Evolutionary conservation across 2,888 invertebrate genomes (phyloP).

Genomic region (Leuctra nigra): DNA sequence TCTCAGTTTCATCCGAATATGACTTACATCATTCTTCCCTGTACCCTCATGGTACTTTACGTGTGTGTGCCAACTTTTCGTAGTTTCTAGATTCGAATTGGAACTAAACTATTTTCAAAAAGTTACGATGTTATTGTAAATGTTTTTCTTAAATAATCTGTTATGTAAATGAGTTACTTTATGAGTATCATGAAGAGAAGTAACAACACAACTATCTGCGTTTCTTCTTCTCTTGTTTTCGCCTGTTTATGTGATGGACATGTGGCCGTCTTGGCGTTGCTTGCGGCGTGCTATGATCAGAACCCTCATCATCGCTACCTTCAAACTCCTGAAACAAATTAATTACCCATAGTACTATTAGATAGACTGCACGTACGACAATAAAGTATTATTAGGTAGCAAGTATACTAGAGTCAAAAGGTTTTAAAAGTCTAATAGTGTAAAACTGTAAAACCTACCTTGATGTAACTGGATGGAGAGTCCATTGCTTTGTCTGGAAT

Average conservation of each 20-base stretch:
- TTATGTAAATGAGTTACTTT: no score
- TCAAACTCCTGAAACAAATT: slow-evolving; percentile 43
- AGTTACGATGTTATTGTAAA: no score
- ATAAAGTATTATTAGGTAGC: background rate
- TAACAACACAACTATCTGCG: slow-evolving; percentile 50
- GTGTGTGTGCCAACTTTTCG: no score
- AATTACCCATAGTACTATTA: background rate
- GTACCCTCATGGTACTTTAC: no score
- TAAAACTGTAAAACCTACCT: slow-evolving; percentile 9
- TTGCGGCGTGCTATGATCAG: slow-evolving; percentile 64
- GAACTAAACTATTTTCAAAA: no score
- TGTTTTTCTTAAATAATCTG: no score
- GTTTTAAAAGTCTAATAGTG: background rate
- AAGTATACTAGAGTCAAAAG: background rate
- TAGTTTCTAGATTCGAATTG: no score
- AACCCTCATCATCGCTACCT: slow-evolving; percentile 68
- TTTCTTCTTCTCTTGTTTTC: slow-evolving; percentile 67
- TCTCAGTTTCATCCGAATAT: no score
- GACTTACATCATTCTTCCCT: no score
- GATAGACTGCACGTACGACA: background rate
- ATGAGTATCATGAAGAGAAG: no score
- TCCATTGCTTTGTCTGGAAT: slow-evolving; percentile 60
- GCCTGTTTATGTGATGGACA: slow-evolving; percentile 42
- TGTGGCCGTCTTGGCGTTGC: slow-evolving; percentile 56
- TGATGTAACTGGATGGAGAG: slow-evolving; percentile 37